Evolutionary conservation across 2,113 vertebrate genomes (phyloP), one percentile per base, ranked within the genome.

Genomic region (Phyllostomus discolor): DNA sequence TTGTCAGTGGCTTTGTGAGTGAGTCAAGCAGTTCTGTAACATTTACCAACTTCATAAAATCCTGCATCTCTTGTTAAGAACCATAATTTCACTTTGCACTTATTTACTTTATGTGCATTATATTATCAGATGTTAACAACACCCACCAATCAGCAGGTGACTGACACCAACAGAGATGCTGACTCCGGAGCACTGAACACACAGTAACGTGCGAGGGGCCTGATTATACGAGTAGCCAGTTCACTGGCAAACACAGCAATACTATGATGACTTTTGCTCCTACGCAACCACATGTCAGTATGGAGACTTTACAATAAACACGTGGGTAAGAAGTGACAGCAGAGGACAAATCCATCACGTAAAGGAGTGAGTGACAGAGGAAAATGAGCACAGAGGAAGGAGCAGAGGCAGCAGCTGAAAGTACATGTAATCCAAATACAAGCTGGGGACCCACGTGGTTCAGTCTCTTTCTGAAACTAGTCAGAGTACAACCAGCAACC

Each of bases 21-120:
- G 69, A 82, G 57, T 85, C 10, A 73, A 89, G 19, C 16, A 88
- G 69, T 81, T 86, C 52, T 78, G 81, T 59, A 90, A 95, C 24
- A 88, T 59, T 75, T 10, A 75, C 52, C 11, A 80, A 33, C n/a
- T 69, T 88, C 43, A 69, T 54, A 90, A 85, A 76, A 90, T 43
- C 46, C 24, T 76, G 8, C 7, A 75, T 76, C 33, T 95, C 72
- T 81, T 86, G 8, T 59, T 50, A 83, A 73, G 43, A 85, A 89
- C 50, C 28, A 43, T 26, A 82, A 79, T 43, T 79, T 86, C 64
- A 86, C n/a, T 52, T 62, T 50, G 41, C 28, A 67, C 38, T 14
- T 54, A 28, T 73, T 81, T 88, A 81, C 38, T 79, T 28, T 41
- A 69, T 17, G 24, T 54, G n/a, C 73, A n/a, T 86, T 82, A 50